These are phyloP conservation scores for Portunus trituberculatus DNA, from an alignment of 1,140 invertebrate species.

Conservation along the genomic window DNA sequence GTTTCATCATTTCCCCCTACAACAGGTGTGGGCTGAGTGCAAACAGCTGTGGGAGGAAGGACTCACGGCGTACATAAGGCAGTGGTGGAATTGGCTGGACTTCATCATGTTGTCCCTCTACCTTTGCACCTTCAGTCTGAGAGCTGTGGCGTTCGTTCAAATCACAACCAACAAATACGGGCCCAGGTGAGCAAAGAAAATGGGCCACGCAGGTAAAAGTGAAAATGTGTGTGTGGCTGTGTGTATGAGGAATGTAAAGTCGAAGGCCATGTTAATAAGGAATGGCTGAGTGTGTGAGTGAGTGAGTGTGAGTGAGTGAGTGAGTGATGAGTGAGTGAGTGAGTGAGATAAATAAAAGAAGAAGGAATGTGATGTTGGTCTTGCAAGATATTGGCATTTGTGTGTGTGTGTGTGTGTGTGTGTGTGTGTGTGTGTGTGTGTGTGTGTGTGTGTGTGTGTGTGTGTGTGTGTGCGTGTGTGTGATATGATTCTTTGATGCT, in stretches of 20 bases:
- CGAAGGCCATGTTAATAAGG: too few species aligned
- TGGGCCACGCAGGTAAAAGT: neutral
- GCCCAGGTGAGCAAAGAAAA: conserved; percentile 57
- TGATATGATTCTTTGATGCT: too few species aligned
- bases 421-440: too few species aligned
- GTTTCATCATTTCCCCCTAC: neutral
- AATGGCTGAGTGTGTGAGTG: too few species aligned
- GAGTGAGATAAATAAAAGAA: neutral
- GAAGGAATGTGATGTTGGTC: neutral
- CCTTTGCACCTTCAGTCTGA: conserved; percentile 83
- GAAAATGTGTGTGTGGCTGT: neutral
- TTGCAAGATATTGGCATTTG: too few species aligned
- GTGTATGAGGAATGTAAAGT: neutral
- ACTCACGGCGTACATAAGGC: conserved; percentile 82
- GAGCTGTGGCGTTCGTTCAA: conserved; percentile 82
- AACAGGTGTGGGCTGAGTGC: conserved; percentile 83
- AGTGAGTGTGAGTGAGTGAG: neutral
- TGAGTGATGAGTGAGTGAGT: neutral
- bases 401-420: too few species aligned
- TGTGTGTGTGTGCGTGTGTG: conserved; percentile 30
- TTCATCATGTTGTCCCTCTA: conserved; percentile 84
- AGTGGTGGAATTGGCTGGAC: conserved; percentile 85
- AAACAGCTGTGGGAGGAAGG: conserved; percentile 84
- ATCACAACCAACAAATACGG: conserved; percentile 78
- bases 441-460: too few species aligned